phyloP scores from a whole-genome alignment of 2,797 vertebrate genomes.

The Philypnodon macrostomus region DNA sequence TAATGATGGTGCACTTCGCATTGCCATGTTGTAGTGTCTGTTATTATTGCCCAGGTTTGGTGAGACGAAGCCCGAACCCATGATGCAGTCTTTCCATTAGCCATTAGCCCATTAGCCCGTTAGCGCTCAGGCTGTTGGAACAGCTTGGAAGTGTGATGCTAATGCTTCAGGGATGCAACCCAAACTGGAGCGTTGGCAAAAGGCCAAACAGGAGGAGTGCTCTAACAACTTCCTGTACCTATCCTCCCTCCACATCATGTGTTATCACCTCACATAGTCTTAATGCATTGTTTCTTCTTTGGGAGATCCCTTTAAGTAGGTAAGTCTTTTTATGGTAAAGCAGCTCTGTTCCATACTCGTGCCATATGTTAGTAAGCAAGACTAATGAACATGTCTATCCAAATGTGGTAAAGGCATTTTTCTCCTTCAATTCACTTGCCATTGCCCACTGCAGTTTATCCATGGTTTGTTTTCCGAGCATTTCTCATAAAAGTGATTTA shows the following conservation, averaged over 20 bases:
- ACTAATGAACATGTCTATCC: slow-evolving; percentile 75
- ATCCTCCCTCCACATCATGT: slow-evolving; percentile 16
- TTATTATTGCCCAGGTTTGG: slow-evolving; percentile 61
- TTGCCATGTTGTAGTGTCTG: slow-evolving; percentile 46
- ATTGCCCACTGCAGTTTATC: slow-evolving; percentile 74
- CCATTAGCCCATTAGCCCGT: slow-evolving; percentile 79
- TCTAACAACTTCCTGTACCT: slow-evolving; percentile 65
- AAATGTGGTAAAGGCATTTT: slow-evolving; percentile 71
- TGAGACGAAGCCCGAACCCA: slow-evolving; percentile 49
- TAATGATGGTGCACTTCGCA: slow-evolving; percentile 50
- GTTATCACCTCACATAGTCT: slow-evolving; percentile 52
- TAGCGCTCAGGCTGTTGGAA: slow-evolving; percentile 82
- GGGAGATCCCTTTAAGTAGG: slow-evolving; percentile 46
- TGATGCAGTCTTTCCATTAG: slow-evolving; percentile 75
- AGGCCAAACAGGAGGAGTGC: too few species aligned
- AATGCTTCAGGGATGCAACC: slow-evolving; percentile 77
- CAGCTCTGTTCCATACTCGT: slow-evolving; percentile 55
- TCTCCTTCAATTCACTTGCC: slow-evolving; percentile 74
- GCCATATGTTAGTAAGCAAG: slow-evolving; percentile 78
- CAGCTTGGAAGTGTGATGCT: slow-evolving; percentile 79
- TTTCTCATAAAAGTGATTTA: slow-evolving; percentile 81
- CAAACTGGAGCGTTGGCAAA: slow-evolving; percentile 74
- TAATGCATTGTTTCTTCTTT: slow-evolving; percentile 38
- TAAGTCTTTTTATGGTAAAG: slow-evolving; percentile 54
- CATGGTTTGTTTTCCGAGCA: slow-evolving; percentile 73